These are phyloP conservation scores for Tauraco erythrolophus DNA, from an alignment of 2,113 vertebrate genomes.

Conservation along the genomic window DNA sequence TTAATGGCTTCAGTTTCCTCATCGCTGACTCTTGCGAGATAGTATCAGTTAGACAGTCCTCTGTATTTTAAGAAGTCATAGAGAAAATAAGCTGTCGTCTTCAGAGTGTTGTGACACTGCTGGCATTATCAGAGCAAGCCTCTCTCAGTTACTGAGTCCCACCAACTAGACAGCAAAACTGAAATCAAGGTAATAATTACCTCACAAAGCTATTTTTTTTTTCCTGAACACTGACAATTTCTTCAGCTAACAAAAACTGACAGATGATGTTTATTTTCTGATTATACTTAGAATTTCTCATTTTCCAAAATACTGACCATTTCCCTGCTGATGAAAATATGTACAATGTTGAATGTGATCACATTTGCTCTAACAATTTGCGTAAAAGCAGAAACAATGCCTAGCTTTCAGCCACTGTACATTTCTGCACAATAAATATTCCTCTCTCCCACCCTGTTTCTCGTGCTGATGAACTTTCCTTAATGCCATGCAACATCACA, in stretches of 20 bases:
- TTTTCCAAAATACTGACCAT: neutral
- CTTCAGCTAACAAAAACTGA: neutral
- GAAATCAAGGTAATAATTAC: neutral
- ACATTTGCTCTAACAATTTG: neutral
- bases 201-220: neutral
- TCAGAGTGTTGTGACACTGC: neutral
- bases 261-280: neutral
- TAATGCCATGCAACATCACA: neutral
- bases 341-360: neutral
- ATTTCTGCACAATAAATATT: neutral
- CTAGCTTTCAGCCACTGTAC: neutral
- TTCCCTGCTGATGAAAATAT: neutral
- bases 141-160: neutral
- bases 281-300: neutral
- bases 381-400: neutral
- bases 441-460: neutral
- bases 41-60: neutral
- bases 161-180: neutral
- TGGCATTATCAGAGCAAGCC: neutral
- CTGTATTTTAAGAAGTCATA: neutral
- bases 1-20: neutral
- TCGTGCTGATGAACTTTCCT: neutral
- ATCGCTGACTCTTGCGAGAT: neutral
- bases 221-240: neutral
- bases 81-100: constrained; percentile 13